Base-by-base conservation (phyloP, 2,797 vertebrate species). In the Poeciliopsis paucimaculata region DNA sequence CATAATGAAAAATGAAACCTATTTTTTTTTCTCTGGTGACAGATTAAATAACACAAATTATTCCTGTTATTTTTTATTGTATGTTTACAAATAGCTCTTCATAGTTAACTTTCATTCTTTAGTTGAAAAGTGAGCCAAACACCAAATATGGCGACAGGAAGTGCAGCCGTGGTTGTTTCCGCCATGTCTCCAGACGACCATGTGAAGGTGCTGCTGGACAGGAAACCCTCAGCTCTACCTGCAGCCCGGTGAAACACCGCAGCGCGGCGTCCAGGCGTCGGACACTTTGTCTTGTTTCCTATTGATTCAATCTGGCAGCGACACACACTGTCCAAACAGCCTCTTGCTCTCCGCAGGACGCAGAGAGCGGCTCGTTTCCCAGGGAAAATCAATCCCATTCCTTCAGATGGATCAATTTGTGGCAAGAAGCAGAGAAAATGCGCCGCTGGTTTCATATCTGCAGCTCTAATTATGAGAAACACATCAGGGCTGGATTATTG, bases 401-500 rank as follows among this genome's bases (percentile, higher is more conserved):
- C 78, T 86, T 82, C 82, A 62, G 34, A 77, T 51, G 75, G 47
- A 89, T 90, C 79, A 82, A 78, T 89, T 74, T 72, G 72, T 77
- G 78, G 68, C 55, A 72, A 76, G 75, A 62, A 80, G 78, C 66
- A 47, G 71, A 23, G 68, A 84, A 83, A 81, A 34, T 75, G 36
- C 2, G 10, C 57, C 72, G 71, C 77, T 76, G 79, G 87, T 87
- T 91, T 90, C 28, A 86, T 79, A 82, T 87, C 64, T 90, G 78
- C 79, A 76, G 70, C 80, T 86, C 73, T 91, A 87, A 91, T 92
- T 87, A 88, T 87, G 87, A 81, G 85, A 82, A 91, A 90, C 84
- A 85, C 73, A 83, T 85, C 81, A 77, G 79, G 46, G 31, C 49
- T 64, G 77, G 18, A 72, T 78, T 60, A 89, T 89, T 83, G 87